A percentile compares a stretch with the other conserved stretches of the same genome.
phyloP scores from a whole-genome alignment of 2,113 vertebrate species.

The Gambusia holbrooki region DNA sequence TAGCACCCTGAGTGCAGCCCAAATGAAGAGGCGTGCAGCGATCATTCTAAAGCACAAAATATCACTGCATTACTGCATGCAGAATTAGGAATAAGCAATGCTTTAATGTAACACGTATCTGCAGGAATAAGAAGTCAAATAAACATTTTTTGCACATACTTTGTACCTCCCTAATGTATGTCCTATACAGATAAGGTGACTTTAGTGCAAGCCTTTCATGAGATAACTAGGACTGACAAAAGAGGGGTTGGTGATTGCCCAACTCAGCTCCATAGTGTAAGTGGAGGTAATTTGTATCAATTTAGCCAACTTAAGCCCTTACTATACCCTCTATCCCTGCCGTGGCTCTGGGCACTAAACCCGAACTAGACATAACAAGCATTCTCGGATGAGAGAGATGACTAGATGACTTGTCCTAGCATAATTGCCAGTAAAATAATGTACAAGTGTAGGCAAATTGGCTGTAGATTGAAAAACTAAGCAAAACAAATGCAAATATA shows the following conservation, averaged over 20 bases:
- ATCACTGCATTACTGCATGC: neutral
- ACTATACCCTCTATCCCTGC: conserved; percentile 51
- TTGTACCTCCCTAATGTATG: conserved; percentile 24
- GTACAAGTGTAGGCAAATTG: conserved; percentile 39
- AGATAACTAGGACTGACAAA: conserved; percentile 61
- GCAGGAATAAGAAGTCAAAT: conserved; percentile 16
- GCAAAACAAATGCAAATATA: conserved; percentile 36
- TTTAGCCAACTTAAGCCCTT: conserved; percentile 66
- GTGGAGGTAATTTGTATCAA: conserved; percentile 72
- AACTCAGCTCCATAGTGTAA: conserved; percentile 58
- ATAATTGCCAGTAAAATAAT: conserved; percentile 19
- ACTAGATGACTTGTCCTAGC: conserved; percentile 16
- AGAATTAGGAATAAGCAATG: neutral
- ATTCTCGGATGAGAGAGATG: conserved; percentile 39
- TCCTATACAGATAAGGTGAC: conserved; percentile 43
- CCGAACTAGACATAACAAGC: conserved; percentile 31
- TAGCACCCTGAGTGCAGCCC: conserved; percentile 95
- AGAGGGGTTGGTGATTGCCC: conserved; percentile 44
- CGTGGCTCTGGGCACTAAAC: conserved; percentile 45
- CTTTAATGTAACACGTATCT: conserved; percentile 4
- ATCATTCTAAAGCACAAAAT: conserved; percentile 81
- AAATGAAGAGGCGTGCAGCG: conserved; percentile 94
- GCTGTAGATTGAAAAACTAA: neutral
- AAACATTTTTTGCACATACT: conserved; percentile 2
- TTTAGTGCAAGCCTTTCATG: conserved; percentile 72